Percentiles rank a stretch among this genome's conserved stretches.
Conservation (phyloP, 2,888 invertebrate species). For the Amphipyra berbera region DNA sequence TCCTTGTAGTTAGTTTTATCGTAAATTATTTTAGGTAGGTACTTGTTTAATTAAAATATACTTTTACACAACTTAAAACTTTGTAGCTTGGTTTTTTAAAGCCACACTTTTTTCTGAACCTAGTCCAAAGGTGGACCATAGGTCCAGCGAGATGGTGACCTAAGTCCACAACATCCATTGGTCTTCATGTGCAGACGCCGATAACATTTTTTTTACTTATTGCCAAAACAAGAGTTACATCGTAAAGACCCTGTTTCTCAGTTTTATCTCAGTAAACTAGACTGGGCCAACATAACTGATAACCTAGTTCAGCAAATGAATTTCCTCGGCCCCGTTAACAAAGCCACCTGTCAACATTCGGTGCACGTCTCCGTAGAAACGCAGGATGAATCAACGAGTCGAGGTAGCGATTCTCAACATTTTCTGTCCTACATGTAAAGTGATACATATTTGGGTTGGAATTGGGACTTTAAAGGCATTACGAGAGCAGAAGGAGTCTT, state of each 20-base stretch:
- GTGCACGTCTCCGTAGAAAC: constrained; percentile 41
- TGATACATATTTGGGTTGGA: too few species aligned
- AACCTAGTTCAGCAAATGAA: constrained; percentile 41
- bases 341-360: constrained; percentile 53
- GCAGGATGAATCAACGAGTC: constrained; percentile 42
- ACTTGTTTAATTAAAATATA: neutral
- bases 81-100: too few species aligned
- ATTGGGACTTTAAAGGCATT: too few species aligned
- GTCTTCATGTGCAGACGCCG: too few species aligned
- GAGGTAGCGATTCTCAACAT: constrained; percentile 31
- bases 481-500: too few species aligned
- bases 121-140: too few species aligned
- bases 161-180: too few species aligned
- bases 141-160: too few species aligned
- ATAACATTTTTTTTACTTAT: too few species aligned
- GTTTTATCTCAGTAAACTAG: constrained; percentile 25
- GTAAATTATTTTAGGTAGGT: neutral
- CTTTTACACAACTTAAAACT: neutral
- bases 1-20: constrained; percentile 16
- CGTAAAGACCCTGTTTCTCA: neutral
- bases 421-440: neutral
- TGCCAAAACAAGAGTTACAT: neutral
- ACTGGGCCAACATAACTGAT: constrained; percentile 42
- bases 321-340: constrained; percentile 41
- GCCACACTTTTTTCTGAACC: too few species aligned